Percentiles rank a stretch among this genome's conserved stretches.
phyloP scores from a whole-genome alignment of 2,113 vertebrate genomes.

The Geococcyx californianus region DNA sequence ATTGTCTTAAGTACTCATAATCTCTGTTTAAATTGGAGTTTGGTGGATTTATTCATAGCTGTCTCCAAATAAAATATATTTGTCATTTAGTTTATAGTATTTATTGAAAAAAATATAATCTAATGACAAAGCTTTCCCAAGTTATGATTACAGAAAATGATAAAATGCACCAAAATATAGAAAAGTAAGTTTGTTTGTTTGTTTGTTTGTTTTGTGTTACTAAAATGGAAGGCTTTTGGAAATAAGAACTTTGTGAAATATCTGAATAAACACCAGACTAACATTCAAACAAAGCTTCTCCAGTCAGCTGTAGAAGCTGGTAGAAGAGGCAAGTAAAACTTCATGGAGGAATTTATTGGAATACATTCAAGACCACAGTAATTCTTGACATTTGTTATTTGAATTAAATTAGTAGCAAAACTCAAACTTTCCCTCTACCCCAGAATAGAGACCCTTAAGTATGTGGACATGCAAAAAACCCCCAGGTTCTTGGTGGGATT shows the following conservation, averaged over 20 bases:
- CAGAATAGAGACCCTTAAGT: not conserved
- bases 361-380: not conserved
- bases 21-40: not conserved
- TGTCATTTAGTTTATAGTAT: not conserved
- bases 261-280: conserved; percentile 67
- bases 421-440: not conserved
- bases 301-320: conserved; percentile 2
- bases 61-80: not conserved
- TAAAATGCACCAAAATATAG: not conserved
- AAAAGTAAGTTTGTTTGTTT: fast-evolving
- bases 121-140: not conserved
- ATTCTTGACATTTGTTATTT: not conserved
- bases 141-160: not conserved
- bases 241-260: not conserved
- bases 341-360: conserved; percentile 31
- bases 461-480: not conserved
- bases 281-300: conserved; percentile 60
- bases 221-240: conserved; percentile 29
- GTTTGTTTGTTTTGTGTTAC: not conserved
- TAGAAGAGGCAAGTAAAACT: conserved; percentile 36
- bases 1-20: conserved; percentile 20
- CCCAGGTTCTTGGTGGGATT: not conserved
- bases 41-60: not conserved
- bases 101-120: not conserved
- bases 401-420: not conserved